These are phyloP conservation scores for Loriculus beryllinus DNA, from an alignment of 2,797 vertebrate species.

Conservation along the genomic window DNA sequence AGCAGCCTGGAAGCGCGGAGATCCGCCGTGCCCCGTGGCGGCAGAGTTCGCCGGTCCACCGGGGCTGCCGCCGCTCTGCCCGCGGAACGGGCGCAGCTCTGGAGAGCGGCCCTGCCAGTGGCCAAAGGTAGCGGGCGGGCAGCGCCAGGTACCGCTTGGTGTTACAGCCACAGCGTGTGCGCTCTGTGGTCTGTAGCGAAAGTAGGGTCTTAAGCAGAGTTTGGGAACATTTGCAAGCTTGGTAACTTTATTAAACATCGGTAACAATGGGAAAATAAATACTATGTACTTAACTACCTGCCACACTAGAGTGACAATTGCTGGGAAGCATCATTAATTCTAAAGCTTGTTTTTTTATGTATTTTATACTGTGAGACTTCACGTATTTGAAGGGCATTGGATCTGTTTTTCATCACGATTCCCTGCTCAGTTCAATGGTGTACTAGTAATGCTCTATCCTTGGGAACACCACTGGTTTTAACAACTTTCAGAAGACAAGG, in stretches of 20 bases:
- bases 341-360: background rate
- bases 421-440: background rate
- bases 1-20: rapidly evolving
- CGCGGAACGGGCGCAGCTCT: rapidly evolving
- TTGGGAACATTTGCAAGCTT: rapidly evolving
- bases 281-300: rapidly evolving
- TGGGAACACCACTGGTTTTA: background rate
- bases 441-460: rapidly evolving
- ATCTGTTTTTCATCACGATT: background rate
- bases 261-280: background rate
- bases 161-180: background rate
- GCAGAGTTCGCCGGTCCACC: background rate
- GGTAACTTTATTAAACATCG: background rate
- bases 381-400: rapidly evolving
- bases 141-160: rapidly evolving
- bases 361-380: background rate
- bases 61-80: background rate
- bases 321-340: rapidly evolving
- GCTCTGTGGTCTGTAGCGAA: rapidly evolving
- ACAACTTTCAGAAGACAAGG: background rate
- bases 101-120: background rate
- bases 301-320: rapidly evolving
- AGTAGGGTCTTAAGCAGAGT: rapidly evolving
- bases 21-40: no score
- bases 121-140: background rate